Percentiles rank a stretch among this genome's conserved stretches.
These are phyloP conservation scores for Cerastis rubricosa DNA, from an alignment of 2,888 invertebrate genomes.

Conservation along the genomic window DNA sequence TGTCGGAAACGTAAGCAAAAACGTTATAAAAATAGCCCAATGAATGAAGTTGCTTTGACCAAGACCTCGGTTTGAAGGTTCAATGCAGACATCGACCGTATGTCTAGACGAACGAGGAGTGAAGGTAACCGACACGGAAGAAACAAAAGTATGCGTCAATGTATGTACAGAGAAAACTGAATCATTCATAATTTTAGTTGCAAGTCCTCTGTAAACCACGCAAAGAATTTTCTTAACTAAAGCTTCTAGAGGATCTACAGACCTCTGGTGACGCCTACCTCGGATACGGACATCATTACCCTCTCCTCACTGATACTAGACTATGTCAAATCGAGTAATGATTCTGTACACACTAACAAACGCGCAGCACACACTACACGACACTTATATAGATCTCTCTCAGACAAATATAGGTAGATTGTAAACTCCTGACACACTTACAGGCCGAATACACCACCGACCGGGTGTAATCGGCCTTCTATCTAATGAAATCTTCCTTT, in stretches of 20 bases:
- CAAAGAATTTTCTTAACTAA: not conserved
- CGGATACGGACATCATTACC: no score
- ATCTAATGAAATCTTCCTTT: conserved; percentile 31
- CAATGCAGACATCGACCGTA: conserved; percentile 72
- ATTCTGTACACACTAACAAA: no score
- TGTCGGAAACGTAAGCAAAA: conserved; percentile 54
- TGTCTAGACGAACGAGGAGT: conserved; percentile 56
- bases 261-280: no score
- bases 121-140: conserved; percentile 57
- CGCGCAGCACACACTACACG: no score
- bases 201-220: conserved; percentile 21
- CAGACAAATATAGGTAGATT: no score
- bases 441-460: no score
- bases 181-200: conserved; percentile 51
- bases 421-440: no score
- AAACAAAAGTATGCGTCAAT: conserved; percentile 59
- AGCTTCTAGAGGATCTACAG: no score
- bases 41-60: conserved; percentile 62
- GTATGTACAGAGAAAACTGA: conserved; percentile 37
- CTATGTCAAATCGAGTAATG: no score
- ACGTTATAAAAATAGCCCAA: conserved; percentile 59
- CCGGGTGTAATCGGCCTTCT: no score
- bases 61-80: conserved; percentile 68
- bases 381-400: no score
- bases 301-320: no score